phyloP scores from a whole-genome alignment of 2,113 vertebrate species.

The Nesoenas mayeri region DNA sequence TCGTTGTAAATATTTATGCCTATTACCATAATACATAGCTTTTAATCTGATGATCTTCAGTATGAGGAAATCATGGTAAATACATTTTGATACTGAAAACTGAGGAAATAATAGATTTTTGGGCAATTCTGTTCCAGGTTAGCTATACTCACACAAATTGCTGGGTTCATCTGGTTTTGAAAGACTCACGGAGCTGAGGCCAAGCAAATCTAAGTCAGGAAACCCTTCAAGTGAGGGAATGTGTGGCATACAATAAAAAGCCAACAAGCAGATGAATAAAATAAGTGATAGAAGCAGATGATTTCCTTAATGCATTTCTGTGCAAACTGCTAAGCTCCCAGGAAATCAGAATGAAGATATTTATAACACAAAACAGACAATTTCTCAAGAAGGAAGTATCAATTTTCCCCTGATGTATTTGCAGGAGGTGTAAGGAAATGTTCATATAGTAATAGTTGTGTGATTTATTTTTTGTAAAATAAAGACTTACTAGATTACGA shows the following conservation, averaged over 20 bases:
- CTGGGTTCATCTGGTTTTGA: background rate
- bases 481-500: background rate
- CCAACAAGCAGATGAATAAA: slow-evolving; percentile 27
- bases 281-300: slow-evolving; percentile 2
- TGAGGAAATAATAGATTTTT: background rate
- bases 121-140: background rate
- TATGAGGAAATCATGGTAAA: background rate
- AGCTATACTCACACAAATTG: background rate
- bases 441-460: background rate
- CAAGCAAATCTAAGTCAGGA: background rate
- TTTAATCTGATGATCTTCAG: background rate
- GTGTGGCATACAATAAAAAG: background rate
- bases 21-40: background rate
- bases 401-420: background rate
- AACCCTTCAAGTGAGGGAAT: slow-evolving; percentile 3
- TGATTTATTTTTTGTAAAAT: slow-evolving; percentile 20
- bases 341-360: slow-evolving; percentile 20
- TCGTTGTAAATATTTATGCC: slow-evolving; percentile 32
- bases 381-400: slow-evolving; percentile 12
- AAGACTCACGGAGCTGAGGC: background rate
- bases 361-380: slow-evolving; percentile 3
- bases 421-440: background rate
- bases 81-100: background rate
- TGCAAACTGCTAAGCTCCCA: slow-evolving; percentile 6
- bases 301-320: slow-evolving; percentile 46